Evolutionary conservation across 92 coral and sea anemone species (phyloP), one percentile per base, ranked within the genome.

Genomic region (Phenganax stokvisi): DNA sequence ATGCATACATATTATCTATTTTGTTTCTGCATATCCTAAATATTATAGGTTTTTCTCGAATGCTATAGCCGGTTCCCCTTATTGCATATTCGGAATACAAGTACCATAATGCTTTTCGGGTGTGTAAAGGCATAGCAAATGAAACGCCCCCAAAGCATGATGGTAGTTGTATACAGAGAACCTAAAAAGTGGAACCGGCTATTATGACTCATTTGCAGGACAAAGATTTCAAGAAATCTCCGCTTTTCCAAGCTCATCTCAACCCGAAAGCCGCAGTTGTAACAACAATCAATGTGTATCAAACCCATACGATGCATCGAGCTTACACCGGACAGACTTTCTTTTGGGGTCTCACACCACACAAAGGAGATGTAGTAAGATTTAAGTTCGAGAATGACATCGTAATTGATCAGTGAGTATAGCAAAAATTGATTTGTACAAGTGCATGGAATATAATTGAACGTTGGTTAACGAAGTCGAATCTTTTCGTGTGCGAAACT

Each of bases 271-370:
- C 90, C 10, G 77, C 71, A 12, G 87, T 85, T 8, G 17, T 89
- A 25, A 81, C 97, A 3, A 88, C 98, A 54, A 80, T 92, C 69
- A 92, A 92, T 70, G 83, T 87, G 10, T 91, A 94, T 63, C 97
- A 92, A 64, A 84, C 86, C 28, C 89, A 85, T 84, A 81, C 90
- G 12, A 84, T 90, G 12, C 97, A 94, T 55, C 88, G 96, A 53
- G 92, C 97, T 37, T 94, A 94, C 86, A 92, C 87, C 59, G 98
- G 98, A 52, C 97, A 94, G 92, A 94, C 96, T 30, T 94, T 90
- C 87, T 92, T 94, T 75, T 94, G 98, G 98, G 92, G 97, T 37
- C 92, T 85, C 54, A 93, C 97, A 3, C 98, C 98, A 9, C 93
- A 90, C 66, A 75, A 83, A 61, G 91, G 91, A 55, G 98, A 94